Percentiles rank a stretch among this genome's conserved stretches.
These are phyloP conservation scores for Oryzaephilus surinamensis DNA, from an alignment of 1,140 invertebrate genomes.

Conservation along the genomic window DNA sequence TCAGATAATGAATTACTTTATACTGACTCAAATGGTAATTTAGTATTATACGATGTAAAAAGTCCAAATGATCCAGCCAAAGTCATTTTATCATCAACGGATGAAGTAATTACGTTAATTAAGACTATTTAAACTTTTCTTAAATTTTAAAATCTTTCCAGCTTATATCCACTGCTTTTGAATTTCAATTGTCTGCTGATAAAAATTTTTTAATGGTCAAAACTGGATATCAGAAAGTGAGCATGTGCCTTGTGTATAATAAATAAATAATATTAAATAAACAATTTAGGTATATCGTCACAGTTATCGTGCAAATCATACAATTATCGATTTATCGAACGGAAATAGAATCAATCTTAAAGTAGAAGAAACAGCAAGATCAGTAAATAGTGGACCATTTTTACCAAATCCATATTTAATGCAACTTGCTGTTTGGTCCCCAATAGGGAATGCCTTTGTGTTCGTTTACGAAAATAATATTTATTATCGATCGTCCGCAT, in stretches of 20 bases:
- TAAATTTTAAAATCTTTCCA: conserved; percentile 20
- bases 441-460: conserved; percentile 54
- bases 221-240: conserved; percentile 42
- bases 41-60: conserved; percentile 20
- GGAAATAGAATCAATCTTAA: conserved; percentile 30
- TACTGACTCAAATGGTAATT: conserved; percentile 17
- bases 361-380: conserved; percentile 38
- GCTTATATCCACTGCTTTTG: conserved; percentile 26
- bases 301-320: conserved; percentile 45
- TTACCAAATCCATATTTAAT: conserved; percentile 2
- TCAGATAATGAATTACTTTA: conserved; percentile 39
- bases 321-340: conserved; percentile 43
- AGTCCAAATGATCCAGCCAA: conserved; percentile 1
- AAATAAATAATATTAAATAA: conserved; percentile 26
- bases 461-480: conserved; percentile 77
- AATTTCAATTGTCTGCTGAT: conserved; percentile 39
- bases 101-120: conserved; percentile 2
- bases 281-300: conserved; percentile 45
- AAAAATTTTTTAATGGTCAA: conserved; percentile 40
- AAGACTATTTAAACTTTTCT: conserved; percentile 3
- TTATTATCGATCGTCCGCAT: conserved; percentile 32
- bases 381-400: too few relatives aligned
- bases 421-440: conserved; percentile 57
- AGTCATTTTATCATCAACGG: neutral
- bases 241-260: too few relatives aligned